Base-by-base conservation (phyloP, 2,888 invertebrate genomes). In the Gari tellinella region DNA sequence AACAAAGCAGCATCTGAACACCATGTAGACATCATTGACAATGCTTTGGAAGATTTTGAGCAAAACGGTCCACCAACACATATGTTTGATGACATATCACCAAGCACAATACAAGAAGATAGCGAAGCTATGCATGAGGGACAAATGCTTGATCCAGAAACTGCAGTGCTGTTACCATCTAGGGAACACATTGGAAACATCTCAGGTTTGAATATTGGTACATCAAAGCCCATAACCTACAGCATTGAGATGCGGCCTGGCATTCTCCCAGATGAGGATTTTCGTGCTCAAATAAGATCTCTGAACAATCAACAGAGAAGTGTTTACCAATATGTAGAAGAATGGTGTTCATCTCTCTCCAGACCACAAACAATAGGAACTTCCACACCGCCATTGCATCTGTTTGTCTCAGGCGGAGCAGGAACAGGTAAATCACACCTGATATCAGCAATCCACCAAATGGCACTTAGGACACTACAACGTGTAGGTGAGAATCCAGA, bases 391-490 rank as follows among this genome's bases (percentile, higher is more conserved):
- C 64, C 23, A 17, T 31, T 70, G n/a, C 40, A 41, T 21, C 46
- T 77, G 4, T 82, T 80, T 60, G 48, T 81, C 10, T 73, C 79
- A 15, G 79, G 81, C 19, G 73, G 73, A 37, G 81, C 72, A 21
- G 81, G 74, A 1, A 74, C 77, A 19, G 80, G 77, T 25, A 77
- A 80, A 56, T 72, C 65, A 8, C 75, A 77, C 53, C 56, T 80
- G 17, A 73, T 76, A 21, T 48, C 57, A 38, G 56, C 69, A 14
- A 60, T 81, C 26, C 67, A 67, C 41, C 75, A 76, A 31, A 74
- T 72, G 67, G 75, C 73, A 10, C 23, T 58, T 12, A 69, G 70
- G 55, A 51, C 43, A 19, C 49, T 79, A 19, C 51, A 65, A 38
- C 14, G 10, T 19, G 62, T 48, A 37, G 57, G 67, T 14, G 66